These are phyloP conservation scores for Leptocoma aspasia DNA, from an alignment of 2,113 vertebrate genomes.

Conservation along the genomic window DNA sequence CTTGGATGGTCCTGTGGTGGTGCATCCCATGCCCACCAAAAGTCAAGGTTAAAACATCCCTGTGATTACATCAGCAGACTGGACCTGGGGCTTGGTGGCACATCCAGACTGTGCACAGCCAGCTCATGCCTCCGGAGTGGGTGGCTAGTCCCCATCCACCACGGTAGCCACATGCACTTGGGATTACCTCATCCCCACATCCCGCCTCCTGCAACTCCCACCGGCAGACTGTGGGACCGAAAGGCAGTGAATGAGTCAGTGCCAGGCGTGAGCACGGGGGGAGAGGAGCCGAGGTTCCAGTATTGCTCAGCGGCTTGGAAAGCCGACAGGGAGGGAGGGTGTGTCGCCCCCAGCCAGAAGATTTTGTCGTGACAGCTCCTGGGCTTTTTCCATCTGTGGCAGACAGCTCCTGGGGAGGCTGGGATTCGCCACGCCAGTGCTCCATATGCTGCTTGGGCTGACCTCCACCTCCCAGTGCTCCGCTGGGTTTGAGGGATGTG, in stretches of 20 bases:
- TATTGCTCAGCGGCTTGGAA: conserved; percentile 8
- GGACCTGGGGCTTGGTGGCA: not conserved
- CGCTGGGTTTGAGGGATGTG: not conserved
- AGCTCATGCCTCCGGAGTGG: not conserved
- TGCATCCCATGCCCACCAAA: not conserved
- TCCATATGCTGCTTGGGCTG: conserved; percentile 45
- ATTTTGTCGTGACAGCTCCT: conserved; percentile 6
- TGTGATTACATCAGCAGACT: not conserved
- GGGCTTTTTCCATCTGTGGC: conserved; percentile 26
- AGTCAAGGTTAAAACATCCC: not conserved
- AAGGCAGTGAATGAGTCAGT: not conserved
- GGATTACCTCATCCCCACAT: not conserved
- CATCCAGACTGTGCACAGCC: not conserved
- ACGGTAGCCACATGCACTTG: not conserved
- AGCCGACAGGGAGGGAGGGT: not conserved
- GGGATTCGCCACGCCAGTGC: not conserved
- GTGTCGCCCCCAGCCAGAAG: not conserved
- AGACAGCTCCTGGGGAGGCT: conserved; percentile 8
- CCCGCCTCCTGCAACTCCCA: not conserved
- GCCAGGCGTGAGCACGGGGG: not conserved
- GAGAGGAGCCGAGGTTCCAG: not conserved
- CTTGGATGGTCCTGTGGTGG: not conserved
- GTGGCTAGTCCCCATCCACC: not conserved
- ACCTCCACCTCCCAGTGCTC: not conserved
- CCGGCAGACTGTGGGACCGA: not conserved